Evolutionary conservation across 2,113 vertebrate genomes (phyloP).

Genomic region (Nannobrachium achirus): DNA sequence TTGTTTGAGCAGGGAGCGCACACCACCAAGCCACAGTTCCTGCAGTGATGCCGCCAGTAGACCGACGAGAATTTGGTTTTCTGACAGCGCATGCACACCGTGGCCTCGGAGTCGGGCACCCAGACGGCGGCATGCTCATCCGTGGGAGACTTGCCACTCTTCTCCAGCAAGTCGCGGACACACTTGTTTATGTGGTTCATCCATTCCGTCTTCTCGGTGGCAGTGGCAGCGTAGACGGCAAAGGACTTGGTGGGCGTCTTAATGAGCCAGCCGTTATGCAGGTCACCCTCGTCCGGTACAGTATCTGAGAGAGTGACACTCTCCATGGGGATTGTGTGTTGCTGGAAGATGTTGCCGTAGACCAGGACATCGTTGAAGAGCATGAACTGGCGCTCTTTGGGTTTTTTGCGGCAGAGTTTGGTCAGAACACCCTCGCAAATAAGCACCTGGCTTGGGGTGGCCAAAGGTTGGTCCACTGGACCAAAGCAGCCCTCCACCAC

Average conservation of each 20-base stretch:
- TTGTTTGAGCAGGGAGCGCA: conserved; percentile 97
- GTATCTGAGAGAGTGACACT: conserved; percentile 98
- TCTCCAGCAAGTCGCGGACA: conserved; percentile 92
- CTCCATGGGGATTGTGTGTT: conserved; percentile 98
- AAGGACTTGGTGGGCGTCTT: conserved; percentile 99
- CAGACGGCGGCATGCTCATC: conserved; percentile 97
- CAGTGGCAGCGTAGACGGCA: conserved; percentile 95
- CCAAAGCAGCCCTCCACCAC: conserved; percentile 98
- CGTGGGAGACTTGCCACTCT: conserved; percentile 94
- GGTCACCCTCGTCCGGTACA: conserved; percentile 93
- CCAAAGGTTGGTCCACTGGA: conserved; percentile 93
- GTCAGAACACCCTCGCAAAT: conserved; percentile 97
- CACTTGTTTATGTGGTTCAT: conserved; percentile 99
- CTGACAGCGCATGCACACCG: conserved; percentile 96
- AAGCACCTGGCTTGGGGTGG: conserved; percentile 94
- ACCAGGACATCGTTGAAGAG: conserved; percentile 99
- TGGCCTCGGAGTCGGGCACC: conserved; percentile 95
- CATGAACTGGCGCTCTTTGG: conserved; percentile 98
- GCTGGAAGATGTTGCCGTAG: conserved; percentile 98
- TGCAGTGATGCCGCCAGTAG: conserved; percentile 95
- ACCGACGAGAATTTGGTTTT: conserved; percentile 95
- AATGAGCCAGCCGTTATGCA: conserved; percentile 97
- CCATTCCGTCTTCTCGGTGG: conserved; percentile 97
- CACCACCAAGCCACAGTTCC: conserved; percentile 96
- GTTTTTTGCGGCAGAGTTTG: conserved; percentile 97